Conservation (phyloP, 2,797 vertebrate genomes). For the Macroramphosus scolopax region DNA sequence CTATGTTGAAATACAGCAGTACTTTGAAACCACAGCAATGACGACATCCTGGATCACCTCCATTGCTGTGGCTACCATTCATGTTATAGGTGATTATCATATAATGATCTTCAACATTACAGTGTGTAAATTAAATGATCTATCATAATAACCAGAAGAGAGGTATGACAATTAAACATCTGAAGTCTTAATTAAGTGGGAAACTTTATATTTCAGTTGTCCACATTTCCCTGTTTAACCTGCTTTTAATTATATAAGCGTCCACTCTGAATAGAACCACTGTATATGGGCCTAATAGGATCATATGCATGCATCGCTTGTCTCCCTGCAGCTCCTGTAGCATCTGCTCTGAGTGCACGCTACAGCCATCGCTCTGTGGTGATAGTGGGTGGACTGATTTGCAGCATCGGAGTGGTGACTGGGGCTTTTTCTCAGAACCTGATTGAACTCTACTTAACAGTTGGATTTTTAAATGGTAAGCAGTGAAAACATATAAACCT, state of each 20-base stretch:
- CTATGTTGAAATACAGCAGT: constrained; percentile 63
- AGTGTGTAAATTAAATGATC: too few species aligned
- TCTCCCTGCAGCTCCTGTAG: constrained; percentile 58
- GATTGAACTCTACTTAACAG: constrained; percentile 65
- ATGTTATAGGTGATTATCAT: constrained; percentile 56
- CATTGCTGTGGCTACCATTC: constrained; percentile 65
- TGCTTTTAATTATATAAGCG: background rate
- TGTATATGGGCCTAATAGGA: background rate
- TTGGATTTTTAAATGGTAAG: constrained; percentile 68
- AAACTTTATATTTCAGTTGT: background rate
- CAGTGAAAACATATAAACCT: too few species aligned
- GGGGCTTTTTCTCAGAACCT: constrained; percentile 59
- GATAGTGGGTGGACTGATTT: constrained; percentile 64
- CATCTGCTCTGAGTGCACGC: constrained; percentile 55
- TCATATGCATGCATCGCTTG: constrained; percentile 18
- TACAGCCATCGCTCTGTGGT: constrained; percentile 65
- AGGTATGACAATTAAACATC: too few species aligned
- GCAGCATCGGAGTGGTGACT: constrained; percentile 52
- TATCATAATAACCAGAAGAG: too few species aligned
- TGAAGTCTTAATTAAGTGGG: too few species aligned
- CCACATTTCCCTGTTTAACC: background rate
- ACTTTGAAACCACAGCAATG: constrained; percentile 67
- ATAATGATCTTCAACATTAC: too few species aligned
- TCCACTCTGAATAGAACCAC: background rate
- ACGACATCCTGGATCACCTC: constrained; percentile 72